Base-by-base conservation (phyloP, 2,888 invertebrate genomes). In the Isoperla grammatica region DNA sequence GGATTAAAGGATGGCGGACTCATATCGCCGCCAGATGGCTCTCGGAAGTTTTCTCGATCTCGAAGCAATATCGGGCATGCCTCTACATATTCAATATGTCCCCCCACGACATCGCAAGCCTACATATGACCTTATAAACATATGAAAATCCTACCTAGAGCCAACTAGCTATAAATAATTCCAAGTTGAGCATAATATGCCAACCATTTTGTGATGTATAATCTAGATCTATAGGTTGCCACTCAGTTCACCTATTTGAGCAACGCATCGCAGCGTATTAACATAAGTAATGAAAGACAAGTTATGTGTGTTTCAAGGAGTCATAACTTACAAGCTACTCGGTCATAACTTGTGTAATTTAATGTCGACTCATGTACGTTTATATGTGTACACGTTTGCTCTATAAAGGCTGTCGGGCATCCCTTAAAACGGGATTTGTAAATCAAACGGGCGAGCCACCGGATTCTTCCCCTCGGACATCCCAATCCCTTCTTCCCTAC, bases 251-350 rank as follows among this genome's bases (percentile, higher is more conserved):
- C 5, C 46, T 46, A 19, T 46, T 46, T 19, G 15, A 29, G 29
- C 29, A 29, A 29, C 29, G 29, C 35, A 49, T 49, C 49, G 35
- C 49, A 29, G 22, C 49, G 29, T 29, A 49, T 49, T 49, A 49
- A 49, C 49, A 53, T 37, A 53, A 53, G 53, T 53, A 53, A 53
- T 53, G 53, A 53, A 53, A 15, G 39, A 37, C 53, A 39, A 53
- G 53, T 53, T 53, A 39, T 22, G 49, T 29, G 49, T 39, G 37
- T 19, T 37, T 20, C 37, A 17, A 53, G 39, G 39, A 53, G 39
- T 19, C 37, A 53, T 53, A 53, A 53, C 53, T 53, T 53, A 37
- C 39, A 39, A 37, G 15, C 19, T 53, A 39, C 39, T 53, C 9
- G 17, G 39, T 39, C 15, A 53, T 53, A 53, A 53, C 53, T 39